Conservation (phyloP, 2,797 vertebrate species). For the Orientallactaga sibirica region DNA sequence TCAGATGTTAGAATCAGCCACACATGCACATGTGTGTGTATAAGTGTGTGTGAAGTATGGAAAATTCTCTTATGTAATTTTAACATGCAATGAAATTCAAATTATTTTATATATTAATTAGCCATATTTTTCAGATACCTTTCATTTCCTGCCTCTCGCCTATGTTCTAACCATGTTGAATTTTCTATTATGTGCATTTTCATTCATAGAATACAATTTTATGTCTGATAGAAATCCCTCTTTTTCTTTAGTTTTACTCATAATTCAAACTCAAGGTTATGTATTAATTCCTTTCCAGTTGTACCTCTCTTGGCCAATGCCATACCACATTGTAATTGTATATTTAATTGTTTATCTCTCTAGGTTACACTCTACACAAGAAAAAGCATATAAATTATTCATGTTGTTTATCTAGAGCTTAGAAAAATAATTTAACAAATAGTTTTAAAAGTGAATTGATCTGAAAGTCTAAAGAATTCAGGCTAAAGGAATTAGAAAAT, state of each 20-base stretch:
- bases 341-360: neutral
- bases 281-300: neutral
- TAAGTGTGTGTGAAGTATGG: too few species aligned
- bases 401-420: neutral
- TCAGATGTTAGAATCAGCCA: neutral
- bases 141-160: neutral
- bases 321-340: neutral
- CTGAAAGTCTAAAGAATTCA: conserved; percentile 37
- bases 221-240: neutral
- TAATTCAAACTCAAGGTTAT: neutral
- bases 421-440: neutral
- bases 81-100: conserved; percentile 16
- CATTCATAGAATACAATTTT: neutral
- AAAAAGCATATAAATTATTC: neutral
- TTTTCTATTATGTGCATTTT: neutral
- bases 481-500: neutral
- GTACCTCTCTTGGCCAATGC: conserved; percentile 1
- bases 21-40: neutral
- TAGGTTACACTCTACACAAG: neutral
- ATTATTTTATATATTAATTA: neutral
- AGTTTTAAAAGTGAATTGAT: conserved; percentile 9
- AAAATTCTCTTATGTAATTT: neutral
- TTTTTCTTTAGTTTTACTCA: neutral
- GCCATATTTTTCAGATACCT: neutral
- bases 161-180: neutral